Evolutionary conservation across 2,113 vertebrate species (phyloP).

Genomic region (Oceanites oceanicus): DNA sequence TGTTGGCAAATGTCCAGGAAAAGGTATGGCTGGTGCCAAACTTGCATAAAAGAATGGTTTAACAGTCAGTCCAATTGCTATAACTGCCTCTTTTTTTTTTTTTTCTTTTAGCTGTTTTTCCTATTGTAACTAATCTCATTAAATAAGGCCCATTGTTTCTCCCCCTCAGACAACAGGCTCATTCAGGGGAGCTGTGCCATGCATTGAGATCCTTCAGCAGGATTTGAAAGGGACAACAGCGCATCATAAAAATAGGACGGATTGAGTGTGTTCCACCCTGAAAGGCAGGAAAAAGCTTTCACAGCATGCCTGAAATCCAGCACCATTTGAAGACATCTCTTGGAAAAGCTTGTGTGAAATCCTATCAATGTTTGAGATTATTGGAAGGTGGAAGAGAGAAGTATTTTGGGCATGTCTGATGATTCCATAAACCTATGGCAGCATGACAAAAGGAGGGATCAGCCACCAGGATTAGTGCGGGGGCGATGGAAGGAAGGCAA

Average conservation of each 20-base stretch:
- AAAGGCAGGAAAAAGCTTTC: conserved; percentile 35
- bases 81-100: conserved; percentile 37
- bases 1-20: conserved; percentile 71
- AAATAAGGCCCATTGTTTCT: conserved; percentile 73
- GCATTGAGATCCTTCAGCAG: conserved; percentile 16
- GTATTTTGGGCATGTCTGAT: not conserved
- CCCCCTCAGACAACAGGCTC: conserved; percentile 60
- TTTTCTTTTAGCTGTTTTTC: conserved; percentile 62
- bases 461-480: not conserved
- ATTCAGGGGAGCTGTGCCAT: conserved; percentile 62
- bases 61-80: conserved; percentile 60
- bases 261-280: conserved; percentile 46
- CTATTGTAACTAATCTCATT: conserved; percentile 76
- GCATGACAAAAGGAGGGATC: conserved; percentile 5
- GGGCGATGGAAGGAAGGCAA: not conserved
- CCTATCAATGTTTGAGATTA: not conserved
- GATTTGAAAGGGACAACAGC: conserved; percentile 59
- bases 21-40: conserved; percentile 73
- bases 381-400: conserved; percentile 5
- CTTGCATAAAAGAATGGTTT: conserved; percentile 66
- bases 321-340: not conserved
- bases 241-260: conserved; percentile 15
- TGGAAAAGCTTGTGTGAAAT: conserved; percentile 55
- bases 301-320: not conserved
- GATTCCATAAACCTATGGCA: conserved; percentile 23